Base-by-base conservation (phyloP, 2,113 vertebrate genomes). In the Meleagris gallopavo region DNA sequence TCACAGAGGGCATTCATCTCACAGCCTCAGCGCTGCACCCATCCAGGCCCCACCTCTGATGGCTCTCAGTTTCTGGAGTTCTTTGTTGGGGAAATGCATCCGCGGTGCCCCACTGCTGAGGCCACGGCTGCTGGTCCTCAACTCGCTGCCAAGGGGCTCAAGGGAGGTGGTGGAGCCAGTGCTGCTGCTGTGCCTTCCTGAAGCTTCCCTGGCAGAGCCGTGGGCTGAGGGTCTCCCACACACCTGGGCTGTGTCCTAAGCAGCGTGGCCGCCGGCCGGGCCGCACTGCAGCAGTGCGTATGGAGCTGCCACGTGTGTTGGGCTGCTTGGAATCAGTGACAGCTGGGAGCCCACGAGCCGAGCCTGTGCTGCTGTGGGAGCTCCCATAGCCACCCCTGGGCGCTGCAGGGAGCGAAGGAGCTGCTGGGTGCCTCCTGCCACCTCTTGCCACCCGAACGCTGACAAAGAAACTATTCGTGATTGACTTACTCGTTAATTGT, bases 121-220 rank as follows among this genome's bases (percentile, higher is more conserved):
- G 34, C 32, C n/a, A 13, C 10, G 4, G 70, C 41, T 7, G 8
- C 12, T 3, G 32, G 4, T 24, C 54, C 65, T 60, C 45, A 25
- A 0, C 30, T 2, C 2, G 3, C 43, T 6, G 17, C 5, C 15
- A 9, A 3, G 7, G 14, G 46, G 52, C 6, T 69, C 54, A 36
- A 9, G 6, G 38, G 52, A 29, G 60, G 38, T 1, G 3, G 5
- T 0, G 36, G 29, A 41, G 13, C 0, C 4, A 16, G 16, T 5
- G 27, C 2, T 54, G 13, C 57, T 13, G 2, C 4, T 3, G 29
- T 0, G 1, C 40, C 38, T 11, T 10, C 77, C 32, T 2, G 46
- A 40, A 32, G 36, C 2, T 7, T 16, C 36, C 48, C 46, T 0
- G 4, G 57, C 22, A 12, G 5, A 9, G 50, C 13, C 0, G 2